These are phyloP conservation scores for Eulemur albifrons DNA, from an alignment of 2,797 vertebrate genomes.

Conservation along the genomic window DNA sequence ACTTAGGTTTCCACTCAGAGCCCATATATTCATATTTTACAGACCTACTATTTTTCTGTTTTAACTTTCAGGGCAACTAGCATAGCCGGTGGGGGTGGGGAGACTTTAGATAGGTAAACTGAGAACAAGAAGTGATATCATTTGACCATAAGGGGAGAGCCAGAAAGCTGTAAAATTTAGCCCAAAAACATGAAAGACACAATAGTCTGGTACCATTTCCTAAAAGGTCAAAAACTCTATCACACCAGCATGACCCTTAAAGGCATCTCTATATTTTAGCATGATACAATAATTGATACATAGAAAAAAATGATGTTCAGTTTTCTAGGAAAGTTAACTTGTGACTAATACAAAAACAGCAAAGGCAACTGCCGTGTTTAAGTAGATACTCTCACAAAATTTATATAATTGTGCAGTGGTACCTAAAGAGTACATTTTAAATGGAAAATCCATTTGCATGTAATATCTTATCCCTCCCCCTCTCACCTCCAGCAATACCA, in stretches of 20 bases:
- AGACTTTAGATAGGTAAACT: not conserved
- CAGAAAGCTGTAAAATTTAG: not conserved
- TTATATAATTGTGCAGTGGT: not conserved
- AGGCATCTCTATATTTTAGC: not conserved
- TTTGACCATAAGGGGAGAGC: not conserved
- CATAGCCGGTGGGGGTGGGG: rapidly evolving
- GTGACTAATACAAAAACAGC: not conserved
- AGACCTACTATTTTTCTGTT: not conserved
- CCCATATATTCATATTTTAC: not conserved
- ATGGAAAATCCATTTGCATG: not conserved
- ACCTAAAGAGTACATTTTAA: not conserved
- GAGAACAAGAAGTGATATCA: not conserved
- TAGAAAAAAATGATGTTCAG: not conserved
- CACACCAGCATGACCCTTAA: not conserved
- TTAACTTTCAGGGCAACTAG: not conserved
- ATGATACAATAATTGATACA: not conserved
- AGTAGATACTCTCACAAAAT: not conserved
- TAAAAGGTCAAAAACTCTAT: not conserved
- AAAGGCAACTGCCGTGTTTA: not conserved
- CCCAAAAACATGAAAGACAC: not conserved
- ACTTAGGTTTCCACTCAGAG: not conserved
- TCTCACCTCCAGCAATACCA: not conserved
- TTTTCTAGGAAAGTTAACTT: not conserved
- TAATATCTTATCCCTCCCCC: not conserved
- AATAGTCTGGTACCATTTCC: not conserved